Conservation (phyloP, 2,888 invertebrate genomes). For the Lasioglossum morio region DNA sequence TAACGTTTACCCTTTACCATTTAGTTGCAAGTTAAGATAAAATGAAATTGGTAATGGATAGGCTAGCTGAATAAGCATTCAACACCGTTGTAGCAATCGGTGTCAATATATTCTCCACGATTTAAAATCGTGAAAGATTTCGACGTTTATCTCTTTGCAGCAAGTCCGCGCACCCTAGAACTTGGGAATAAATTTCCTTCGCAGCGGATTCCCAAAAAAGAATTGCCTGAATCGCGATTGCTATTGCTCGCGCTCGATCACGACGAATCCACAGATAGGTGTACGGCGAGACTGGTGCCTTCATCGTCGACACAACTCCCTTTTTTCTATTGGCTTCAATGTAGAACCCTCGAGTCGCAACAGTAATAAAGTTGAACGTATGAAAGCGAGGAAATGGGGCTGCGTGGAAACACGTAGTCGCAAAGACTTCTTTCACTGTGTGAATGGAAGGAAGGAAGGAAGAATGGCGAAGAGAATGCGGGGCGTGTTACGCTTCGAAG, state of each 20-base stretch:
- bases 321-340: background rate
- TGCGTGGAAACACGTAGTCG: conserved; percentile 5
- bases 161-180: background rate
- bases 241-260: background rate
- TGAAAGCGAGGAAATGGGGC: background rate
- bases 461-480: background rate
- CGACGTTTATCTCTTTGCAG: background rate
- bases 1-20: too few species aligned
- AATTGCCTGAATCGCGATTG: background rate
- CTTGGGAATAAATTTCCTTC: background rate
- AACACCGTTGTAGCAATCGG: background rate
- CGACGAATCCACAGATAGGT: background rate
- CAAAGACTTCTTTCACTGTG: background rate
- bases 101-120: background rate
- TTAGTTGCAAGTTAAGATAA: too few species aligned
- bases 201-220: background rate
- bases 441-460: conserved; percentile 6
- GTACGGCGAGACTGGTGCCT: background rate
- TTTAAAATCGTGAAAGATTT: background rate
- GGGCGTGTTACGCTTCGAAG: background rate
- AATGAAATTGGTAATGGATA: background rate
- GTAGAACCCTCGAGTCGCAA: background rate
- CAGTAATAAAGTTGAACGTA: conserved; percentile 15
- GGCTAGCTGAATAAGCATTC: background rate
- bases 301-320: background rate